A percentile compares a stretch with the other conserved stretches of the same genome.
phyloP scores from a whole-genome alignment of 2,888 invertebrate genomes.

The Strigamia maritima region DNA sequence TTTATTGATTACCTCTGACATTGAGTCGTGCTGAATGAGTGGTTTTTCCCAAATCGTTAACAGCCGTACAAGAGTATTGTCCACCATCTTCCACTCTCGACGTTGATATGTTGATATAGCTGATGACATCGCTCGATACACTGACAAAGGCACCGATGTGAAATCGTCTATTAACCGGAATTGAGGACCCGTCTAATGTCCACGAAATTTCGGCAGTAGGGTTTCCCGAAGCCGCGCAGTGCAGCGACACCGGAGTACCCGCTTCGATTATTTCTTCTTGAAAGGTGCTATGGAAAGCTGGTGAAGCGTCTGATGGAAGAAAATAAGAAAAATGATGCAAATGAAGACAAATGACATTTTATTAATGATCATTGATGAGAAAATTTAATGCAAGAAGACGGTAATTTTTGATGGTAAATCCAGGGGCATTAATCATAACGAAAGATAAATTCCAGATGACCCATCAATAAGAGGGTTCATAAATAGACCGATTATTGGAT shows the following conservation, averaged over 20 bases:
- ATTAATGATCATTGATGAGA: slow-evolving; percentile 15
- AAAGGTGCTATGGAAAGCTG: slow-evolving; percentile 64
- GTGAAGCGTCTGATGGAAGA: slow-evolving; percentile 37
- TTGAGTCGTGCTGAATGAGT: slow-evolving; percentile 82
- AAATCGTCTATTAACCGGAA: slow-evolving; percentile 42
- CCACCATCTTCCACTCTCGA: slow-evolving; percentile 91
- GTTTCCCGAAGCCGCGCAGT: slow-evolving; percentile 90
- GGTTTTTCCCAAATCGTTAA: slow-evolving; percentile 62
- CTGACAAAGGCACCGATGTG: slow-evolving; percentile 53
- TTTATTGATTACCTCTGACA: slow-evolving; percentile 54
- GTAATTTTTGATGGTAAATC: neutral
- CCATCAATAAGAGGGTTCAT: neutral
- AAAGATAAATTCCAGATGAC: neutral
- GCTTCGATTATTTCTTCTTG: slow-evolving; percentile 85
- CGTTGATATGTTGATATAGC: slow-evolving; percentile 83
- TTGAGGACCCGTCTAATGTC: slow-evolving; percentile 68
- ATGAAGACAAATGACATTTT: neutral
- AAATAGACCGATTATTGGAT: neutral
- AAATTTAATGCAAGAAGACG: neutral
- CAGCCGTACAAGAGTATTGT: slow-evolving; percentile 79
- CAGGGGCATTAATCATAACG: neutral
- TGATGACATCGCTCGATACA: slow-evolving; percentile 70
- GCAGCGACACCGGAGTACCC: slow-evolving; percentile 80
- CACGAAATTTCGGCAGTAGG: slow-evolving; percentile 91
- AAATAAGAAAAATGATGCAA: neutral